Base-by-base conservation (phyloP, 2,797 vertebrate genomes). In the Buceros bicornis region DNA sequence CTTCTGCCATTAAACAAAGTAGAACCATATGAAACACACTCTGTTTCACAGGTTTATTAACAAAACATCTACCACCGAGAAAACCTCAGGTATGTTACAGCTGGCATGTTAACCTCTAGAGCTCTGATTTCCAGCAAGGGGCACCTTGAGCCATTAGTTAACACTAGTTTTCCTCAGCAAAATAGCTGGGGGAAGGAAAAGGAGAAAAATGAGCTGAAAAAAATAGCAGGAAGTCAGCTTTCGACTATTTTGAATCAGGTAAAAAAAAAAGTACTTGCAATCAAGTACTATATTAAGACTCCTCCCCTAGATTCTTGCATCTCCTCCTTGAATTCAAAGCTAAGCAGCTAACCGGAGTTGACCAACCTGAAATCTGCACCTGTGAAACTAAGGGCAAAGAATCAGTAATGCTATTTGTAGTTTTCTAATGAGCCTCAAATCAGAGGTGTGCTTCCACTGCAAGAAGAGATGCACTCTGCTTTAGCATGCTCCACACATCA, bases 1-100 rank as follows among this genome's bases (percentile, higher is more conserved):
- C 3, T 83, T 93, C 64, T 95, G 72, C 94, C 95, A 82, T 74
- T 86, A 90, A 89, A 95, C 62, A 79, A 80, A 12, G 11, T 33
- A 94, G 76, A 90, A 77, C 58, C 5, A 8, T 78, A 66, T 29
- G 67, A 95, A 96, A 92, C 24, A 90, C 13, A 60, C 24, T 21
- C 58, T 8, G 40, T 66, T 91, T 57, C 72, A 78, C 66, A 81
- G 74, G 57, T 64, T 89, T 90, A 89, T 76, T 72, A 93, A 70
- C 45, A 90, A 92, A 95, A 90, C 8, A 18, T n/a, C 54, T 56
- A 79, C 42, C 37, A 51, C 24, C 28, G 43, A 56, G 53, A 64
- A 82, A 91, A 67, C 6, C 61, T 89, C 80, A 78, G 31, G 45
- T 90, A 76, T 70, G 31, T 56, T 60, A 90, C 0, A 1, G 35